Conservation (phyloP, 37 sponge, comb jelly and placozoan genomes). For the Halichondria panicea region DNA sequence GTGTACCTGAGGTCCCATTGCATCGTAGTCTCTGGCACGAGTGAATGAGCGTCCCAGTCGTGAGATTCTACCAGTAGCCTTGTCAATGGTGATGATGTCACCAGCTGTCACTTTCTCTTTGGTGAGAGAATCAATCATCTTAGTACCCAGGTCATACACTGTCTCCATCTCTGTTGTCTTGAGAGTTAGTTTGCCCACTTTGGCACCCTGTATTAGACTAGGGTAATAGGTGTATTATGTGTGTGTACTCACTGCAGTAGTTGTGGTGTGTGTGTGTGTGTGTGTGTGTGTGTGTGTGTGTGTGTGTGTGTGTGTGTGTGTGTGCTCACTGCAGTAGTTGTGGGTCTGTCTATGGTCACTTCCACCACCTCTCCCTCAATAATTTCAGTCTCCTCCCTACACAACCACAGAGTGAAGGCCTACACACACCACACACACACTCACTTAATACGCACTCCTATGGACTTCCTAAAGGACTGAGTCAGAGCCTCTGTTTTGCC, state of each 20-base stretch:
- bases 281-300: slow-evolving; percentile 3
- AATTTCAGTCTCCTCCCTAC: slow-evolving; percentile 96
- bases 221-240: neutral
- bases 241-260: neutral
- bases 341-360: slow-evolving; percentile 96
- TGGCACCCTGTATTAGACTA: slow-evolving; percentile 68
- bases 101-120: slow-evolving; percentile 97
- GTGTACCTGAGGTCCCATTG: slow-evolving; percentile 97
- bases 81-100: slow-evolving; percentile 97
- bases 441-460: slow-evolving; percentile 97
- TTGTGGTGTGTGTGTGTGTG: neutral
- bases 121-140: slow-evolving; percentile 97
- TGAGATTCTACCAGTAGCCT: slow-evolving; percentile 89
- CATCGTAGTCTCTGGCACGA: slow-evolving; percentile 96
- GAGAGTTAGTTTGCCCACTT: slow-evolving; percentile 93
- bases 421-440: slow-evolving; percentile 3
- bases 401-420: neutral
- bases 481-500: slow-evolving; percentile 97
- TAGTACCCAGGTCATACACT: slow-evolving; percentile 93
- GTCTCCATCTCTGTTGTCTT: slow-evolving; percentile 99
- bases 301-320: neutral
- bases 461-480: slow-evolving; percentile 92
- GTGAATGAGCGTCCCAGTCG: slow-evolving; percentile 95
- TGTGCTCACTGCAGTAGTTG: slow-evolving; percentile 80
- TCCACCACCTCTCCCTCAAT: slow-evolving; percentile 99